Percentiles rank a stretch among this genome's conserved stretches.
phyloP scores from a whole-genome alignment of 2,113 vertebrate genomes.

The Pangasianodon gigas region DNA sequence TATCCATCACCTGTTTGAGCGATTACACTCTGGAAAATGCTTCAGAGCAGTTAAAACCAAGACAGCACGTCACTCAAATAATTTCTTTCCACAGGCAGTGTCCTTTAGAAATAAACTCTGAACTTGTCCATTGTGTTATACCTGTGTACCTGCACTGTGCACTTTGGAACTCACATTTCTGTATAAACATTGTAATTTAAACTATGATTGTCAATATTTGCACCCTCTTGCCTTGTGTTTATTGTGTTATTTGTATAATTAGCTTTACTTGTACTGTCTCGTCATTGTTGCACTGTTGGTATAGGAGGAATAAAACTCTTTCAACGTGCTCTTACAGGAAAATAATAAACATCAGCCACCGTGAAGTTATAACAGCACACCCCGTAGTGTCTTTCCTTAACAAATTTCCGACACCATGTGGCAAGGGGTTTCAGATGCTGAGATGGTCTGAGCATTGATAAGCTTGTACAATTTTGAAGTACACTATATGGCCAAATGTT shows the following conservation, averaged over 20 bases:
- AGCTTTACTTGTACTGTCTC: background rate
- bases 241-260: too few relatives aligned
- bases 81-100: background rate
- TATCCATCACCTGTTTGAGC: background rate
- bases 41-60: background rate
- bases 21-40: background rate
- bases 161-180: background rate
- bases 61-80: background rate
- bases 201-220: background rate
- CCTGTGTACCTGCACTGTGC: background rate
- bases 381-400: background rate
- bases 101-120: background rate
- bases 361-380: background rate
- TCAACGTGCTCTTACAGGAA: background rate
- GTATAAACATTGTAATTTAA: background rate
- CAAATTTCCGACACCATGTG: background rate
- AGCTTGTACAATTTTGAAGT: background rate
- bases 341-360: background rate
- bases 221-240: background rate
- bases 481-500: background rate
- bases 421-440: background rate
- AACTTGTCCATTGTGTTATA: background rate
- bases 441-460: background rate
- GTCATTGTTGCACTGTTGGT: background rate
- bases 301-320: background rate